Base-by-base conservation (phyloP, 2,888 invertebrate genomes). In the Mechanitis mazaeus region DNA sequence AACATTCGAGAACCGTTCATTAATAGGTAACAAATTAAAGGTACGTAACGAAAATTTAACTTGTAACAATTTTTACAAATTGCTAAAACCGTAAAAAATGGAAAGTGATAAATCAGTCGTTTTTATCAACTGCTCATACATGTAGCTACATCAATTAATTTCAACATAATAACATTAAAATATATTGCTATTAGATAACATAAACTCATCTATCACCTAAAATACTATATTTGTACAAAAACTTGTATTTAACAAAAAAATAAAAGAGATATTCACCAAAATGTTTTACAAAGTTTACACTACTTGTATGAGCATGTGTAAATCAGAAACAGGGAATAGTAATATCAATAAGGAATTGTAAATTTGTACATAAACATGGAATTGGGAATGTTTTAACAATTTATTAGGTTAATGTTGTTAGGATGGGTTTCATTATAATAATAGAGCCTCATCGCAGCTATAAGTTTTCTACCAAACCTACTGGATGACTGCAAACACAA, bases 381-480 rank as follows among this genome's bases (percentile, higher is more conserved):
- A 81, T 74, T 64, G 76, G 87, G 87, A 87, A 88, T 87, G 87
- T 85, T 74, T 77, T 76, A 71, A 66, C 60, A 70, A 68, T 61
- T 68, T 70, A 66, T 55, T 61, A 60, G 62, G 47, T 68, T 65
- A 67, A 65, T 63, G 68, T 68, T 67, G 61, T 61, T 59, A 47
- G 68, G 62, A 63, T 63, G 69, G 60, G 64, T 61, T 59, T 63
- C 58, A 67, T 58, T 54, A 71, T 70, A 68, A 68, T 61, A 70
- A 63, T 70, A 64, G 76, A 78, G 83, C 84, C 83, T 84, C 87
- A 87, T 88, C 88, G 69, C 85, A 86, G 87, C 83, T 79, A 72
- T 67, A 64, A 85, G 85, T 84, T 88, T 87, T 78, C 72, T 79
- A 78, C 84, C 74, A 87, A 89, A 88, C 83, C 83, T 81, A 85